Evolutionary conservation across 2,113 vertebrate species (phyloP).

Genomic region (Actinemys pallida): DNA sequence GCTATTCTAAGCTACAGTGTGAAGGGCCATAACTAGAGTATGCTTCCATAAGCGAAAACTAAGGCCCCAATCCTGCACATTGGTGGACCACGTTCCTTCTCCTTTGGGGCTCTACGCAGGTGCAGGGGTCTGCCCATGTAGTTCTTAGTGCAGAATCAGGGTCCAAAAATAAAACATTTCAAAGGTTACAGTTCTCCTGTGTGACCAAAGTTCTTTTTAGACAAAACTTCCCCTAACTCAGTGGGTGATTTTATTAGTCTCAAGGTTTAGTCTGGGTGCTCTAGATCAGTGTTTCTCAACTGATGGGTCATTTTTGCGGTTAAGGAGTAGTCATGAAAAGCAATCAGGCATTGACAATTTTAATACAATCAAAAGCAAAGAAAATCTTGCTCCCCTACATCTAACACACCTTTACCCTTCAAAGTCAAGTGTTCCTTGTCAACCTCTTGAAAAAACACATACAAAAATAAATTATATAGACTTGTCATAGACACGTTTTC

Average conservation of each 20-base stretch:
- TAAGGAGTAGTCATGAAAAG: constrained; percentile 27
- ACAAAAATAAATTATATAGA: not conserved
- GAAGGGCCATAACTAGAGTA: not conserved
- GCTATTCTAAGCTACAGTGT: not conserved
- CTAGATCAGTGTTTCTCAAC: not conserved
- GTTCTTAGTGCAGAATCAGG: not conserved
- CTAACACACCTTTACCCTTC: constrained; percentile 6
- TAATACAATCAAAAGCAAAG: constrained; percentile 36
- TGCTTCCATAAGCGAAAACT: not conserved
- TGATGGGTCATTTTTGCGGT: not conserved
- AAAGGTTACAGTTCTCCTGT: not conserved
- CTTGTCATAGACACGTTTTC: not conserved
- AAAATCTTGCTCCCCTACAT: constrained; percentile 2
- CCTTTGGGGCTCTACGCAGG: not conserved
- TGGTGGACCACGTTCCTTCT: not conserved
- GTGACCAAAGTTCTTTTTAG: constrained; percentile 45
- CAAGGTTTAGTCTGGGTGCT: not conserved
- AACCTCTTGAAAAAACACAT: constrained; percentile 1
- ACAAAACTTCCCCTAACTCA: not conserved
- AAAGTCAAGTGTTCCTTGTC: constrained; percentile 47
- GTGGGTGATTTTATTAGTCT: not conserved
- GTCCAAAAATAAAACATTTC: not conserved
- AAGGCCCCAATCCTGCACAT: not conserved
- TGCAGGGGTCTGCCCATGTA: not conserved
- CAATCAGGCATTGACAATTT: constrained; percentile 26